Conservation (phyloP, 2,888 invertebrate species). For the Carpatolechia fugitivella region DNA sequence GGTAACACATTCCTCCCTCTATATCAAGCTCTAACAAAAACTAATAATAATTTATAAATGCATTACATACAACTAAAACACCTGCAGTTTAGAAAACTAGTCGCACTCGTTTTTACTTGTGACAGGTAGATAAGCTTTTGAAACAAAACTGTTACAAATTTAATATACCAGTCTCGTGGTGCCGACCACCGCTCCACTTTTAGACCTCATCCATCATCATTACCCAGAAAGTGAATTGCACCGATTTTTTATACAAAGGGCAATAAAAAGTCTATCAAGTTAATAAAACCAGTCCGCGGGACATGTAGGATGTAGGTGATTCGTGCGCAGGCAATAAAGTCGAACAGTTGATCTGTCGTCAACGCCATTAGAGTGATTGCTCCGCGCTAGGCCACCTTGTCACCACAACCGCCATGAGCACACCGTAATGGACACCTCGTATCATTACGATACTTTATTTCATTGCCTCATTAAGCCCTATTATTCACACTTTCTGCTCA, state of each 20-base stretch:
- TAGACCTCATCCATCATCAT: conserved; percentile 21
- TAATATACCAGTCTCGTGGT: not conserved
- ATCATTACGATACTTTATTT: conserved; percentile 10
- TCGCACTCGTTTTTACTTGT: not conserved
- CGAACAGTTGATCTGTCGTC: conserved; percentile 6
- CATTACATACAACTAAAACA: not conserved
- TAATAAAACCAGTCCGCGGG: conserved; percentile 16
- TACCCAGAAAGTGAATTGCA: conserved; percentile 12
- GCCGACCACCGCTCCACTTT: conserved; percentile 15
- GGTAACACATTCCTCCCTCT: too few relatives aligned
- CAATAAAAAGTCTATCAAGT: conserved; percentile 14
- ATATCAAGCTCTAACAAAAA: too few relatives aligned
- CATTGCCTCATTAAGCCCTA: conserved; percentile 12
- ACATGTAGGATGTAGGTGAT: conserved; percentile 17
- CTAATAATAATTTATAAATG: not conserved
- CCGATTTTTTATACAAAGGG: conserved; percentile 17
- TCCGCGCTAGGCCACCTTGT: not conserved
- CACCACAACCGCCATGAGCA: not conserved
- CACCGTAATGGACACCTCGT: conserved; percentile 10
- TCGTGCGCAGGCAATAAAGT: conserved; percentile 13
- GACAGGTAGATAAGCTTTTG: not conserved
- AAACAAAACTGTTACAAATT: conserved; percentile 6
- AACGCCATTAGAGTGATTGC: conserved; percentile 6
- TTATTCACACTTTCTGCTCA: conserved; percentile 16
- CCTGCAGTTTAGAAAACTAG: not conserved